Evolutionary conservation across 53 echinoderm and acorn worm species (phyloP).

Genomic region (Paracentrotus lividus): DNA sequence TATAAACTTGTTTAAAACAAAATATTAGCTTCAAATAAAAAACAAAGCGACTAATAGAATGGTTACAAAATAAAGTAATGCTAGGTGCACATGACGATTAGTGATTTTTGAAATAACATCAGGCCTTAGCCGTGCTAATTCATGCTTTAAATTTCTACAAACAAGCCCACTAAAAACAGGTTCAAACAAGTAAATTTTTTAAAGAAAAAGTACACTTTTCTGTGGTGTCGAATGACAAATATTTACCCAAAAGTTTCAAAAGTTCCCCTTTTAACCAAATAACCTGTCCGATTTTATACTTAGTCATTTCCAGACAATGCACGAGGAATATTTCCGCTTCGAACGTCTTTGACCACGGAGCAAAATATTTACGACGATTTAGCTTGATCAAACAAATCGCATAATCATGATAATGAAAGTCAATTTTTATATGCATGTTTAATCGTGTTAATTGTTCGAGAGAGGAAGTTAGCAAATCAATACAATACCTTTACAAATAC

Average conservation of each 20-base stretch:
- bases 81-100: background rate
- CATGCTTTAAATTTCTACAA: conserved; percentile 57
- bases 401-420: conserved; percentile 12
- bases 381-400: conserved; percentile 44
- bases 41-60: background rate
- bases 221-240: conserved; percentile 40
- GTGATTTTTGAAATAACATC: conserved; percentile 39
- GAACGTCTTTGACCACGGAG: conserved; percentile 11
- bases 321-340: conserved; percentile 9
- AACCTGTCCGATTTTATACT: conserved; percentile 40
- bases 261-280: conserved; percentile 46
- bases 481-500: background rate
- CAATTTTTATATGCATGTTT: background rate
- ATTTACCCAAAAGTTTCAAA: conserved; percentile 27
- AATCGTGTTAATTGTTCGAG: no score
- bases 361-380: conserved; percentile 26
- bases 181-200: background rate
- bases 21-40: background rate
- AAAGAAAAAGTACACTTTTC: background rate
- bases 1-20: background rate
- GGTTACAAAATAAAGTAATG: background rate
- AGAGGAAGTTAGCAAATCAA: conserved; percentile 1
- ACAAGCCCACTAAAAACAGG: conserved; percentile 28
- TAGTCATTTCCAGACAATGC: conserved; percentile 5
- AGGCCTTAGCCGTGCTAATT: conserved; percentile 3